These are phyloP conservation scores for Lasiurus cinereus DNA, from an alignment of 2,113 vertebrate genomes.

Conservation along the genomic window DNA sequence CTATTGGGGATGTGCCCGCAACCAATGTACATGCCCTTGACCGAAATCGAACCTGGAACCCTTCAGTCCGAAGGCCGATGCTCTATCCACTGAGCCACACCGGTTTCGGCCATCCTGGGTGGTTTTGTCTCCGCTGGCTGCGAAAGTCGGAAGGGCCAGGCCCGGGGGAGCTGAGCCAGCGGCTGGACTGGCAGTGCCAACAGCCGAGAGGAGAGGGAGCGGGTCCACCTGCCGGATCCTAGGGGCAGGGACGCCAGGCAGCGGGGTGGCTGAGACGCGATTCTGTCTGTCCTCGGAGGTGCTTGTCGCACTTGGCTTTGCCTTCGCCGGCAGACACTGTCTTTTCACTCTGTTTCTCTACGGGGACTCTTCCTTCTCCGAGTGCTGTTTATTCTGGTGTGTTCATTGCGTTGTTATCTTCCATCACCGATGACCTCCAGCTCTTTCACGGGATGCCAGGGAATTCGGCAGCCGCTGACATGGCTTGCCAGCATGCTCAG, in stretches of 20 bases:
- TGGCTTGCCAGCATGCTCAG: neutral
- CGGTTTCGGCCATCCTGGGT: neutral
- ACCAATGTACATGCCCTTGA: no score
- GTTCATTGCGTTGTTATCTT: conserved; percentile 51
- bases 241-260: accelerated
- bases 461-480: neutral
- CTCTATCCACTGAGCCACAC: no score
- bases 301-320: neutral
- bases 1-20: no score
- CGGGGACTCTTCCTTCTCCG: neutral
- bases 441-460: neutral
- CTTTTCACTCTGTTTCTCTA: neutral
- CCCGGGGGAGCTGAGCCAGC: neutral
- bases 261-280: accelerated
- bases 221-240: neutral
- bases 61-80: no score
- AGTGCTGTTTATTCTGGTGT: neutral
- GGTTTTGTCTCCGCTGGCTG: neutral
- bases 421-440: neutral
- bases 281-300: neutral
- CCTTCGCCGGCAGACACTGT: neutral
- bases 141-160: neutral
- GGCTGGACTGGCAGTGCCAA: neutral
- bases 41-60: no score
- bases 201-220: neutral